Conservation (phyloP, 2,888 invertebrate genomes). For the Altica lythri region DNA sequence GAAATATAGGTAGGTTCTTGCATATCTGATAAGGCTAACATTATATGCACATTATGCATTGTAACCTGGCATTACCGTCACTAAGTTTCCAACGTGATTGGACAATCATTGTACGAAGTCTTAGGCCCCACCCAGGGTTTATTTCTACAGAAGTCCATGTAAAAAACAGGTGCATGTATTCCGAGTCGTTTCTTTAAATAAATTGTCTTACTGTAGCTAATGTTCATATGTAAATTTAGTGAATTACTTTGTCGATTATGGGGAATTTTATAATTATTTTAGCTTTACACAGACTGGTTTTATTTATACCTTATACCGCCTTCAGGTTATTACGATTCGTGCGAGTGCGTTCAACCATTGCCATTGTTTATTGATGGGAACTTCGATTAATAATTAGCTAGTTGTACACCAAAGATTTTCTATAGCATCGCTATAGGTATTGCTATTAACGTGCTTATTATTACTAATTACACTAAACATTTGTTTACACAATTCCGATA, state of each 20-base stretch:
- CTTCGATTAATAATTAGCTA: conserved; percentile 3
- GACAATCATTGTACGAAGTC: conserved; percentile 56
- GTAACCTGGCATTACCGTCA: conserved; percentile 57
- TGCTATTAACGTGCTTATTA: no score
- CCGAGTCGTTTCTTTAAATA: conserved; percentile 18
- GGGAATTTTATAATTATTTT: conserved; percentile 51
- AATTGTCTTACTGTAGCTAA: conserved; percentile 51
- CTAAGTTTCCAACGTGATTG: conserved; percentile 57
- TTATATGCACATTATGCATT: conserved; percentile 57
- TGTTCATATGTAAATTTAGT: conserved; percentile 53
- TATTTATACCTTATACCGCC: conserved; percentile 16
- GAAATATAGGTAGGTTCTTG: conserved; percentile 43
- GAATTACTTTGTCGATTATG: conserved; percentile 51
- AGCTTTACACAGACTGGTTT: conserved; percentile 20
- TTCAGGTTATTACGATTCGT: conserved; percentile 32
- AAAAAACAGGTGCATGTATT: conserved; percentile 49
- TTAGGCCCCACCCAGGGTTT: conserved; percentile 55
- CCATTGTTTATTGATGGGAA: conserved; percentile 6
- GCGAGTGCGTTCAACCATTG: conserved; percentile 21
- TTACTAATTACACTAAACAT: no score
- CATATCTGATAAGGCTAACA: conserved; percentile 52
- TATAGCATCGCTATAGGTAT: no score
- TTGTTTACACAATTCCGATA: no score
- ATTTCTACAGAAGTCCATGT: conserved; percentile 39
- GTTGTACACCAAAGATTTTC: no score